Base-by-base conservation (phyloP, 2,888 invertebrate genomes). In the Drosophila koepferae region DNA sequence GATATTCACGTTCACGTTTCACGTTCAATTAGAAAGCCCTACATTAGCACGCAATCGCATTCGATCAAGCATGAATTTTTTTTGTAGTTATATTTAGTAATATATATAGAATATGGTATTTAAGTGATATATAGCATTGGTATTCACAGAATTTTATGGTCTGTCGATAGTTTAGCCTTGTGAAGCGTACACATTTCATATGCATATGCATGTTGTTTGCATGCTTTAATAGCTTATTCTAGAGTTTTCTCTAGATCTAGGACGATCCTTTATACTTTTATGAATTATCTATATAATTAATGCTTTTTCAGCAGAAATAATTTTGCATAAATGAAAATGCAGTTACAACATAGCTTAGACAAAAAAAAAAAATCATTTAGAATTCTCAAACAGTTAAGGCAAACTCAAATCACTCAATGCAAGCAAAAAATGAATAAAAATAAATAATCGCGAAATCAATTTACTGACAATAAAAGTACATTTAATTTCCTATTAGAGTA, bases 1-100 rank as follows among this genome's bases (percentile, higher is more conserved):
- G 67, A 65, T 59, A 88, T 82, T 90, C 90, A 80, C 68, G n/a
- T 67, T 63, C 46, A 63, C n/a, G 49, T 70, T 69, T 60, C 73
- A 75, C 65, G 75, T 70, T 64, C 46, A 66, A 49, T 68, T 68
- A 61, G 49, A 63, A 79, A 74, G 58, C 16, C 60, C 31, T 64
- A 64, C 64, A 70, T 61, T 79, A 60, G 51, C 80, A 80, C 82
- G 80, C 71, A 79, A 79, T 74, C 58, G 36, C n/a, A 40, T 49
- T 72, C 68, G 65, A 74, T 75, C 72, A 69, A 63, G 76, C 71
- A 68, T 67, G 66, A 63, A 81, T 20, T 20, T 36, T 6, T 16
- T 18, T n/a, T 20, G 20, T 23, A 8, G n/a, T 10, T 54, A 10
- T 54, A 38, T 36, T 23, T 20, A 20, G 3, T 7, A 36, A 10